Evolutionary conservation across 2,797 vertebrate species (phyloP), one percentile per base, ranked within the genome.

Genomic region (Periparus ater): DNA sequence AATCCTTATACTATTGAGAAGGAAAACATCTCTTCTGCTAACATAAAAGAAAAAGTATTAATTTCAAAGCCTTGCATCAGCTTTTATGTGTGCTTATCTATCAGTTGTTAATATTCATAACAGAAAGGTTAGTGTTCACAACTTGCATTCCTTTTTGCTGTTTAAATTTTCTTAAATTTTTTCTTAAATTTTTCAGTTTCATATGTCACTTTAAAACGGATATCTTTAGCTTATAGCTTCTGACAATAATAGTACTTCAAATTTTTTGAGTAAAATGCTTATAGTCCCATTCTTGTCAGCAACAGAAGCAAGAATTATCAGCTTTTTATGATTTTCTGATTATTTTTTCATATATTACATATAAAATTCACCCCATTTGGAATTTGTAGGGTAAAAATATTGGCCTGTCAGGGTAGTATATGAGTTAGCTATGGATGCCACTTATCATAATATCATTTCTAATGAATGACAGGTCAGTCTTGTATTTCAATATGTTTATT

Each of bases 361-460:
- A 72, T 93, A 95, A 97, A 96, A 97, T 92, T 96, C 89, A 94
- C 42, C 53, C 79, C 70, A 85, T 65, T 93, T 96, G 83, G 75
- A 93, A 91, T 91, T 90, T 89, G n/a, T 82, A 92, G 47, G 45
- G 36, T 47, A 78, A 89, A 87, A 80, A 55, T 94, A 92, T 67
- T 95, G 67, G 54, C 79, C 68, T 96, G 72, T 94, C 68, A 95
- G 54, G 50, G 29, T 87, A 27, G 82, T 89, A 54, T 91, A 74
- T 63, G 34, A 96, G 27, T 67, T 81, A 75, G 62, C 78, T 95
- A 74, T 83, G 63, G 76, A 77, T 98, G 96, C 94, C 94, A 96
- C 48, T 95, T 97, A 91, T 58, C 95, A 82, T 94, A 98, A 96
- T 77, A 95, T n/a, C 8, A 87, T 96, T 98, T 97, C 82, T 97